Evolutionary conservation across 2,888 invertebrate genomes (phyloP).

Genomic region (Aporophyla nigra): DNA sequence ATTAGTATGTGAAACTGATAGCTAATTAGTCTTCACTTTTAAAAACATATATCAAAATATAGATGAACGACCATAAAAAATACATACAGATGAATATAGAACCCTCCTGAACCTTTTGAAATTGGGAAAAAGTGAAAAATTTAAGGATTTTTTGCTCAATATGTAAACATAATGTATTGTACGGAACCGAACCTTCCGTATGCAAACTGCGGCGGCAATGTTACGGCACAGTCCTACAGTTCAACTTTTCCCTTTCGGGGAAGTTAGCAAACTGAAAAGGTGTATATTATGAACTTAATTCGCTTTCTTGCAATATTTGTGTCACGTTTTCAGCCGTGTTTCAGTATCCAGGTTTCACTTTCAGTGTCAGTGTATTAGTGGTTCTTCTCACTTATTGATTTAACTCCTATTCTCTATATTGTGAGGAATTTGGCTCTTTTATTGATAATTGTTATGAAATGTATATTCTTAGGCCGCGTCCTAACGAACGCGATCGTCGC

Average conservation of each 20-base stretch:
- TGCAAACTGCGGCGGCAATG: slow-evolving; percentile 5
- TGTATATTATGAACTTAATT: slow-evolving; percentile 17
- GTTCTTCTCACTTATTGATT: neutral
- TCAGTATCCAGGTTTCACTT: slow-evolving; percentile 2
- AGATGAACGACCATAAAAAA: no score
- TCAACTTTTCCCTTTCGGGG: slow-evolving; percentile 2
- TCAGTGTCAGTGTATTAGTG: neutral
- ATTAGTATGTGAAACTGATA: no score
- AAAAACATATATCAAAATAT: no score
- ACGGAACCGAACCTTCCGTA: no score
- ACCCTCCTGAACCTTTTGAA: no score
- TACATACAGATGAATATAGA: no score
- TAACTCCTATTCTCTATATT: neutral
- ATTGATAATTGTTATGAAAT: no score
- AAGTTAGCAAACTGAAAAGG: slow-evolving; percentile 17
- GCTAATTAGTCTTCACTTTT: no score
- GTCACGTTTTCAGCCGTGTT: slow-evolving; percentile 1
- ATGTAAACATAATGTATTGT: no score
- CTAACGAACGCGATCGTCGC: neutral
- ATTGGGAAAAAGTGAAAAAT: no score
- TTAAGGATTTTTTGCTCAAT: no score
- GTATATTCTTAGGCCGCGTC: neutral
- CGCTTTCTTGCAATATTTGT: slow-evolving; percentile 1
- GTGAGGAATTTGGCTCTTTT: neutral
- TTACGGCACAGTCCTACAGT: neutral